Conservation (phyloP, 2,113 vertebrate species). For the Apteryx mantelli region DNA sequence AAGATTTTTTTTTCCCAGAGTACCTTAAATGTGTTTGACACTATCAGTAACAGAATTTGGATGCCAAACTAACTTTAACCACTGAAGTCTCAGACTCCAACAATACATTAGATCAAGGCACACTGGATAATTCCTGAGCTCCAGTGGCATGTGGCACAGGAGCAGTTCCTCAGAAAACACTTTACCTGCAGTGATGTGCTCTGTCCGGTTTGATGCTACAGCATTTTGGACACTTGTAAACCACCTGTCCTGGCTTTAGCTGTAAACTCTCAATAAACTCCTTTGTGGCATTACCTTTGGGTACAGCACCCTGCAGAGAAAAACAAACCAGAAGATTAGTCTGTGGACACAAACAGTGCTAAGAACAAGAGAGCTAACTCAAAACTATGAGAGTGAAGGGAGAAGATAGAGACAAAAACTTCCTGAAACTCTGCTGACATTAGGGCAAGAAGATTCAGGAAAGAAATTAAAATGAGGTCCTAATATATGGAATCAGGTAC, state of each 20-base stretch:
- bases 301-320: conserved; percentile 89
- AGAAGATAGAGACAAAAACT: background rate
- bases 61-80: background rate
- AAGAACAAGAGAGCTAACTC: background rate
- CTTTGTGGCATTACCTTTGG: conserved; percentile 98
- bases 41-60: background rate
- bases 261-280: conserved; percentile 98
- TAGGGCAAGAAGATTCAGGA: background rate
- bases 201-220: conserved; percentile 99
- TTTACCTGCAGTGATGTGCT: conserved; percentile 98
- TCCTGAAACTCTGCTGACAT: background rate
- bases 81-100: background rate
- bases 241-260: conserved; percentile 96
- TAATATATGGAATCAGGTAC: background rate
- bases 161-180: background rate
- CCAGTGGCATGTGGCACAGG: background rate
- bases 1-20: background rate
- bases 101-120: background rate
- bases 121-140: background rate
- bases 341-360: background rate
- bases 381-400: background rate
- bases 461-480: background rate
- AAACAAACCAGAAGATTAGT: background rate
- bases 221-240: conserved; percentile 99
- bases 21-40: background rate